Conservation (phyloP, 2,113 vertebrate species). For the Hystrix cristata region DNA sequence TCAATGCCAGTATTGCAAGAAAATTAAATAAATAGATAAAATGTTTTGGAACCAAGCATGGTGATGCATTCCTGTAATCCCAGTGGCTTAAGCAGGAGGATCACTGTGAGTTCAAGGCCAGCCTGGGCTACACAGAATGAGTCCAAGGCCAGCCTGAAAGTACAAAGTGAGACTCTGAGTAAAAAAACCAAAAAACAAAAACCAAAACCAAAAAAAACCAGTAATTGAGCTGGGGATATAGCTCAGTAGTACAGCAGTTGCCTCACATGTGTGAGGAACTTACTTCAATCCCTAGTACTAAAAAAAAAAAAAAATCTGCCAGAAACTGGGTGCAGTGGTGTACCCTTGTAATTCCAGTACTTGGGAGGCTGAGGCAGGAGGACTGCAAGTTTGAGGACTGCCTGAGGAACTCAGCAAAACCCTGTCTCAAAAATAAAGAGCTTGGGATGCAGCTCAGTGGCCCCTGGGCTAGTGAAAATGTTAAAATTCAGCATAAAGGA, state of each 20-base stretch:
- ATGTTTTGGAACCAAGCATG: background rate
- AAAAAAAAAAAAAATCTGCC: background rate
- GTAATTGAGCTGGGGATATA: background rate
- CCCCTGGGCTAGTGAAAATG: background rate
- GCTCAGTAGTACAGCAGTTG: background rate
- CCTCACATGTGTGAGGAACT: background rate
- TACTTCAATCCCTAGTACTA: background rate
- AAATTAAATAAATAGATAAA: background rate
- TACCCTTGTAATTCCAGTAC: background rate
- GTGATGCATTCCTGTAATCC: background rate
- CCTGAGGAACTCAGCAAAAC: background rate
- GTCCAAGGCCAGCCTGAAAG: background rate
- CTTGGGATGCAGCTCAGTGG: background rate
- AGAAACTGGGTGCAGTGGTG: background rate
- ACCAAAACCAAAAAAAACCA: too few relatives aligned
- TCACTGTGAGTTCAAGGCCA: background rate
- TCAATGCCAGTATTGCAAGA: background rate
- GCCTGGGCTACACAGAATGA: background rate
- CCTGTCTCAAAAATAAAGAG: background rate
- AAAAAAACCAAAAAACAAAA: background rate
- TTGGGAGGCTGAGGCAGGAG: background rate
- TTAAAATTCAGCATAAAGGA: background rate
- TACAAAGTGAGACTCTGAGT: background rate
- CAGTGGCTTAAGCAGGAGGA: background rate
- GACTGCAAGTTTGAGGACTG: background rate